These are phyloP conservation scores for Bovichtus diacanthus DNA, from an alignment of 2,797 vertebrate genomes.

Conservation along the genomic window DNA sequence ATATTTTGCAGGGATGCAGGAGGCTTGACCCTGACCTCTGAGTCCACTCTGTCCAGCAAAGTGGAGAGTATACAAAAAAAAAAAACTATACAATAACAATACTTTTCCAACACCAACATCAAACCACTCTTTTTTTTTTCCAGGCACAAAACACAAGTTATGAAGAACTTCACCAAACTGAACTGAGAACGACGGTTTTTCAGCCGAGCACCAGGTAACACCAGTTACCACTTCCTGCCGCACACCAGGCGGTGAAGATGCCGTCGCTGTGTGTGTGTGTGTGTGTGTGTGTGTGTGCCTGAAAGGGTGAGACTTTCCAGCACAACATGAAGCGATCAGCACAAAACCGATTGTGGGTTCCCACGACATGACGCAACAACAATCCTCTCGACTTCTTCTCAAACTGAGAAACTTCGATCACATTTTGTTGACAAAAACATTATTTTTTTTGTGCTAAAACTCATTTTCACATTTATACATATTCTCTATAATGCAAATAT, in stretches of 20 bases:
- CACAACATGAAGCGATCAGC: constrained; percentile 23
- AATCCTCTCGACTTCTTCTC: not conserved
- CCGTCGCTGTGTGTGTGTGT: constrained; percentile 12
- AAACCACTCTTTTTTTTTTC: constrained; percentile 6
- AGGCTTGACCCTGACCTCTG: constrained; percentile 6
- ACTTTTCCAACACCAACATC: constrained; percentile 37
- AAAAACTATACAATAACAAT: not conserved
- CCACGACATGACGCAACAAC: constrained; percentile 11
- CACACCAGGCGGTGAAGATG: constrained; percentile 25
- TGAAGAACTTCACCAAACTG: constrained; percentile 11
- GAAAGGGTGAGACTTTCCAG: constrained; percentile 21
- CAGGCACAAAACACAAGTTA: constrained; percentile 46
- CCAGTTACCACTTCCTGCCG: constrained; percentile 54
- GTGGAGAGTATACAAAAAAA: constrained; percentile 39
- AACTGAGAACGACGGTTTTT: constrained; percentile 15
- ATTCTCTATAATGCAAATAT: constrained; percentile 15
- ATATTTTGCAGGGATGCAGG: constrained; percentile 9
- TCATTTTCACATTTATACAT: not conserved
- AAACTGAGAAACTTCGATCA: not conserved
- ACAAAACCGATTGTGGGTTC: constrained; percentile 17
- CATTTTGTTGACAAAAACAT: constrained; percentile 3
- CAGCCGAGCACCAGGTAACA: constrained; percentile 51
- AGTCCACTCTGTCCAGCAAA: constrained; percentile 76
- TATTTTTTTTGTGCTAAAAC: constrained; percentile 36
- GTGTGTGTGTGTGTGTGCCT: no score